Conservation (phyloP, 2,113 vertebrate species). For the Girardinichthys multiradiatus region DNA sequence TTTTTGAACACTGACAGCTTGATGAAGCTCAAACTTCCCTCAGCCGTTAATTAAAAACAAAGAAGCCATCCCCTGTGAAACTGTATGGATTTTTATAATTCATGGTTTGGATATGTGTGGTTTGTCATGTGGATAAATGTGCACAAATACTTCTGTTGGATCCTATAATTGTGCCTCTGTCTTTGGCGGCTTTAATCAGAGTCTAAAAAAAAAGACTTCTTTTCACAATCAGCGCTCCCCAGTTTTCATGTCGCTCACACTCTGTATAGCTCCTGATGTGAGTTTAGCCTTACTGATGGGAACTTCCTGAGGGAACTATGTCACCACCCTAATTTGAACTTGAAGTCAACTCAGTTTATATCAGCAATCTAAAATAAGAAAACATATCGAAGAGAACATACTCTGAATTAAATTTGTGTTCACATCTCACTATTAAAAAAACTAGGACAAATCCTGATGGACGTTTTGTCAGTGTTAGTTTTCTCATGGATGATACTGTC, state of each 20-base stretch:
- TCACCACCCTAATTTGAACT: constrained; percentile 20
- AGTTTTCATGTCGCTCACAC: constrained; percentile 2
- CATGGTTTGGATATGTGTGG: constrained; percentile 6
- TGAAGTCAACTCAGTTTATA: constrained; percentile 1
- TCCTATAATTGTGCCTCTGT: constrained; percentile 4
- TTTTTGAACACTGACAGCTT: constrained; percentile 22
- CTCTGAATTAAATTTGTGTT: not conserved
- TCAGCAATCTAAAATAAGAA: constrained; percentile 7
- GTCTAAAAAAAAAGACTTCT: constrained; percentile 24
- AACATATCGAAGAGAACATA: constrained; percentile 12
- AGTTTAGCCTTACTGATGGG: constrained; percentile 1
- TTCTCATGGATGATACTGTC: not conserved
- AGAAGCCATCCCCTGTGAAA: constrained; percentile 7
- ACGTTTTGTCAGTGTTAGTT: not conserved
- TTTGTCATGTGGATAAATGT: constrained; percentile 14
- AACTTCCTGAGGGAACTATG: constrained; percentile 38
- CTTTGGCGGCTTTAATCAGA: constrained; percentile 14
- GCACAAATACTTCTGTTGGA: constrained; percentile 22
- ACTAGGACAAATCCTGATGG: not conserved
- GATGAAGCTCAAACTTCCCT: constrained; percentile 7
- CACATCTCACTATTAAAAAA: not conserved
- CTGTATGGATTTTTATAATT: constrained; percentile 47
- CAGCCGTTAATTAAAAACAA: constrained; percentile 2
- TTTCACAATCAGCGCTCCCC: constrained; percentile 14
- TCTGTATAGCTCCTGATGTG: constrained; percentile 23